Evolutionary conservation across 2,888 invertebrate species (phyloP).

Genomic region (Peribatodes rhomboidaria): DNA sequence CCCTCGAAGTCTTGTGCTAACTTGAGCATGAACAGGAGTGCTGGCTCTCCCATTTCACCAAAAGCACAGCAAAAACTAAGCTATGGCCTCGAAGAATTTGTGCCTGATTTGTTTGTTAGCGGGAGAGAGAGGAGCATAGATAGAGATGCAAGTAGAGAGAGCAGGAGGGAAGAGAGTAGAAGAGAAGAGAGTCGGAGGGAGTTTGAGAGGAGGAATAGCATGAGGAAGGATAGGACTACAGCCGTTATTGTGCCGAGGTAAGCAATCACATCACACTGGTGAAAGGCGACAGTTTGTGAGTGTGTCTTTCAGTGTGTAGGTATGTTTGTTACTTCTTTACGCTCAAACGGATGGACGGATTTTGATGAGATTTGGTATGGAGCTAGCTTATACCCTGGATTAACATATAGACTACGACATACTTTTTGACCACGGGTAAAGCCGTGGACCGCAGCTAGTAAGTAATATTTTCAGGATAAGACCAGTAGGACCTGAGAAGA

Average conservation of each 20-base stretch:
- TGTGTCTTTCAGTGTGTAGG: no score
- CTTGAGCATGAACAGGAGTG: constrained; percentile 61
- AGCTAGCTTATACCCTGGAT: no score
- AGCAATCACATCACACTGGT: constrained; percentile 36
- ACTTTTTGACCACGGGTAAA: no score
- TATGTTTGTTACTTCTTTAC: no score
- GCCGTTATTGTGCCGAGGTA: constrained; percentile 84
- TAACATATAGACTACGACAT: no score
- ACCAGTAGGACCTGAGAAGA: no score
- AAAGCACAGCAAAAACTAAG: constrained; percentile 87
- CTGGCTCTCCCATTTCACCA: constrained; percentile 75
- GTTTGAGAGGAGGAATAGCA: constrained; percentile 60
- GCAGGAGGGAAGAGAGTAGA: constrained; percentile 49
- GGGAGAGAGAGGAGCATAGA: constrained; percentile 74
- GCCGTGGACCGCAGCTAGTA: no score
- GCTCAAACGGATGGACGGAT: no score
- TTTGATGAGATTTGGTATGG: no score
- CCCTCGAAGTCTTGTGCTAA: constrained; percentile 84
- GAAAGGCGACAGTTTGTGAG: no score
- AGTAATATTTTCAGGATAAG: no score
- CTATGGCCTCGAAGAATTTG: constrained; percentile 75
- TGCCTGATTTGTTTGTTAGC: constrained; percentile 77
- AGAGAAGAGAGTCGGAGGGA: constrained; percentile 62
- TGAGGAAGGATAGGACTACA: constrained; percentile 74
- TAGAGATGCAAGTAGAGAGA: constrained; percentile 71